These are phyloP conservation scores for Vulpes ferrilata DNA, from an alignment of 2,113 vertebrate genomes.

Conservation along the genomic window DNA sequence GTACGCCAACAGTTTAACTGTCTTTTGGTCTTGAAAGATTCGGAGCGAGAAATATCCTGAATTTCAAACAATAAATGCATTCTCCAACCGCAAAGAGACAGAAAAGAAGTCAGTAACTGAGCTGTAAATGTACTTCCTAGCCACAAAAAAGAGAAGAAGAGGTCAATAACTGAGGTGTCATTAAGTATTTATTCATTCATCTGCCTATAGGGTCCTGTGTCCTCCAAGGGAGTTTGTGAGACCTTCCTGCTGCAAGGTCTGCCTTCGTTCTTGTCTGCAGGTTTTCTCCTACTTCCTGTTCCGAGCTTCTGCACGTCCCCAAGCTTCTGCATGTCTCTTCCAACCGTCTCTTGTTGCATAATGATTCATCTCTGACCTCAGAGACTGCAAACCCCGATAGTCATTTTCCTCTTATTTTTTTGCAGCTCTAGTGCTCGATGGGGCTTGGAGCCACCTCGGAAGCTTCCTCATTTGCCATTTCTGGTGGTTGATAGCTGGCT, in stretches of 20 bases:
- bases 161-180: neutral
- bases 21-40: neutral
- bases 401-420: neutral
- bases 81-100: neutral
- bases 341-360: neutral
- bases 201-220: neutral
- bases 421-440: neutral
- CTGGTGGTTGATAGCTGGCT: neutral
- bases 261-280: no score
- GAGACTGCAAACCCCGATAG: neutral
- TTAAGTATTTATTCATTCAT: neutral
- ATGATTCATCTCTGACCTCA: neutral
- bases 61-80: neutral
- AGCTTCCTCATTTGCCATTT: neutral
- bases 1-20: neutral
- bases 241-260: neutral
- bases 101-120: neutral
- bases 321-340: neutral
- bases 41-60: neutral
- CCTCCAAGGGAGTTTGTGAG: neutral
- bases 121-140: no score
- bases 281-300: neutral
- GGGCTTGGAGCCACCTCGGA: neutral
- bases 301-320: neutral
- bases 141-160: neutral